Evolutionary conservation across 2,113 vertebrate genomes (phyloP).

Genomic region (Campylorhamphus procurvoides): DNA sequence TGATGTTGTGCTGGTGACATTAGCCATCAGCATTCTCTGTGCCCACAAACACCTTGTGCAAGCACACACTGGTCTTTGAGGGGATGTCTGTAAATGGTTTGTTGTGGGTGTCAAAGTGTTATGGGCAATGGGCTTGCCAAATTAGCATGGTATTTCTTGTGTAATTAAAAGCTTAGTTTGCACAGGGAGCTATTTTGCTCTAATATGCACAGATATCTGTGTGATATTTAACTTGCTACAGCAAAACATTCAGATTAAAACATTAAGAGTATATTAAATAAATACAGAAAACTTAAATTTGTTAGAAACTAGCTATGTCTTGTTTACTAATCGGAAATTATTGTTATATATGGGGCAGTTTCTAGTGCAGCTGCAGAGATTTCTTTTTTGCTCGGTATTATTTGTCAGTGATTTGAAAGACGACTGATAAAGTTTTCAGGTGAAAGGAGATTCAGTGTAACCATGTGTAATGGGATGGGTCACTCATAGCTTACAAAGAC

Average conservation of each 20-base stretch:
- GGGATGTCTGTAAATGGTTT: neutral
- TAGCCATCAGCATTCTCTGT: neutral
- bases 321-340: neutral
- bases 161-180: neutral
- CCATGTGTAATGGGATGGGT: neutral
- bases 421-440: neutral
- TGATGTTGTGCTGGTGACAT: neutral
- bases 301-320: neutral
- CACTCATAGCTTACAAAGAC: neutral
- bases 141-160: neutral
- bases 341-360: neutral
- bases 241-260: neutral
- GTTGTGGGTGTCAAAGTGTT: neutral
- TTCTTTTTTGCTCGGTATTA: neutral
- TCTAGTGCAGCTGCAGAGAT: neutral
- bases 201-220: neutral
- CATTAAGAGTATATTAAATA: neutral
- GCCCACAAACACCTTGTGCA: neutral
- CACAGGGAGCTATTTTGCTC: neutral
- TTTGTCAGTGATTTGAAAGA: constrained; percentile 6
- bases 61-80: neutral
- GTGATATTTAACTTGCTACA: neutral
- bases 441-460: neutral
- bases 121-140: neutral
- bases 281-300: neutral